Conservation (phyloP, 2,888 invertebrate genomes). For the Pterobdella sp. region DNA sequence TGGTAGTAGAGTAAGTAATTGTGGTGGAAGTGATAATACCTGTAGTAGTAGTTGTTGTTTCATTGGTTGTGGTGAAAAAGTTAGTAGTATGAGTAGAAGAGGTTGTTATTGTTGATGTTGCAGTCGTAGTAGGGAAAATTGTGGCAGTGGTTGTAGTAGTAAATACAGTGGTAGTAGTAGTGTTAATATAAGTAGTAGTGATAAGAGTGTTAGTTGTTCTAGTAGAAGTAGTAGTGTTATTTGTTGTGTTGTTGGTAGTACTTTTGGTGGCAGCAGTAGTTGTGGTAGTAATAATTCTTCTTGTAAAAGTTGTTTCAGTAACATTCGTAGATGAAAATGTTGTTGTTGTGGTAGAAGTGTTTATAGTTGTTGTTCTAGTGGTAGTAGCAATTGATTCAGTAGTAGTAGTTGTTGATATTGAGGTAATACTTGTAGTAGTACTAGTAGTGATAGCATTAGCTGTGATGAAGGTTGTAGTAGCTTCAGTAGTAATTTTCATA, state of each 20-base stretch:
- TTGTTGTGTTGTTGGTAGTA: constrained; percentile 9
- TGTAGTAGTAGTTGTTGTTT: constrained; percentile 6
- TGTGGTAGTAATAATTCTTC: constrained; percentile 3
- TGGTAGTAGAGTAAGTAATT: neutral
- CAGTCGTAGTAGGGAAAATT: constrained; percentile 5
- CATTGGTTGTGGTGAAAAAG: neutral
- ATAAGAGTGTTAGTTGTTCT: constrained; percentile 3
- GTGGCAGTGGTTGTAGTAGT: no score
- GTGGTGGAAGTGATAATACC: neutral
- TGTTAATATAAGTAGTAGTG: constrained; percentile 3
- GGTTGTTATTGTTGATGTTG: constrained; percentile 3
- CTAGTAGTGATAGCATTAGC: constrained; percentile 1
- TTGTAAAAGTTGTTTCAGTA: constrained; percentile 8
- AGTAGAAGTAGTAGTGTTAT: constrained; percentile 18
- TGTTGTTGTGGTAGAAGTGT: neutral
- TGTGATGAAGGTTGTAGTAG: neutral
- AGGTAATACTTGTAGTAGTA: constrained; percentile 8
- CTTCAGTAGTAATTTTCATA: neutral
- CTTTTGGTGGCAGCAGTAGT: constrained; percentile 14
- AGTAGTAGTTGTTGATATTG: neutral
- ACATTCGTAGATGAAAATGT: neutral
- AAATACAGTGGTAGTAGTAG: constrained; percentile 3
- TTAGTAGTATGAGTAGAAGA: constrained; percentile 14
- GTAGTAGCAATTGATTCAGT: neutral
- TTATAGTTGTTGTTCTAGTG: neutral